Evolutionary conservation across 2,888 invertebrate genomes (phyloP).

Genomic region (Heliconius charithonia): DNA sequence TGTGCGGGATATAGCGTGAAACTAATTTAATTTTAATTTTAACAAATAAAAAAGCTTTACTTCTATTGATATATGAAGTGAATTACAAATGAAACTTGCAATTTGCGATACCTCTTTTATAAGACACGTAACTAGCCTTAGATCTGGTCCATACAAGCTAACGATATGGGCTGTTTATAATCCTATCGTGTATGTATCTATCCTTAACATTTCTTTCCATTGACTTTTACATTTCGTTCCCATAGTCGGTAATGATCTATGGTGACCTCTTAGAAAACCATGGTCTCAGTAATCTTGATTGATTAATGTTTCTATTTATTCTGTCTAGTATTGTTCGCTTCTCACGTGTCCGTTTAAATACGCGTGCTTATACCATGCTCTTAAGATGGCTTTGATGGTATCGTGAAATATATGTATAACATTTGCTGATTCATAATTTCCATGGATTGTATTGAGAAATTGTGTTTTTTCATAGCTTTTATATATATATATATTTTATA

Average conservation of each 20-base stretch:
- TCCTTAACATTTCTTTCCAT: conserved; percentile 28
- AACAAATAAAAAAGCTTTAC: background rate
- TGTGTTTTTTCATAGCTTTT: background rate
- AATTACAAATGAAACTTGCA: background rate
- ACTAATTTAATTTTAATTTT: no score
- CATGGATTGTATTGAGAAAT: background rate
- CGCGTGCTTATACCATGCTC: conserved; percentile 38
- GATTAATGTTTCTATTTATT: conserved; percentile 54
- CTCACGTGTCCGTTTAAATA: conserved; percentile 46
- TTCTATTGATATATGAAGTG: background rate
- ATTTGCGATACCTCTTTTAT: background rate
- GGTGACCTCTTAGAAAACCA: conserved; percentile 50
- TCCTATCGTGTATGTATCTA: conserved; percentile 5
- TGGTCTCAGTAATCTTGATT: conserved; percentile 51
- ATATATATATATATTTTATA: background rate
- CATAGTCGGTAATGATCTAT: conserved; percentile 48
- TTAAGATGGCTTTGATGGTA: conserved; percentile 35
- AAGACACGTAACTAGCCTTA: background rate
- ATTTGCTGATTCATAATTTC: conserved; percentile 60
- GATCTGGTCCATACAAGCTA: background rate
- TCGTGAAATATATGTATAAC: conserved; percentile 41
- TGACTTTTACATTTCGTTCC: conserved; percentile 42
- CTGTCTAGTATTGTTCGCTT: conserved; percentile 49
- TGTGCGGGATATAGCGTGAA: no score
- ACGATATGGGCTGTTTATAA: conserved; percentile 10